Base-by-base conservation (phyloP, 2,797 vertebrate species). In the Fratercula arctica region DNA sequence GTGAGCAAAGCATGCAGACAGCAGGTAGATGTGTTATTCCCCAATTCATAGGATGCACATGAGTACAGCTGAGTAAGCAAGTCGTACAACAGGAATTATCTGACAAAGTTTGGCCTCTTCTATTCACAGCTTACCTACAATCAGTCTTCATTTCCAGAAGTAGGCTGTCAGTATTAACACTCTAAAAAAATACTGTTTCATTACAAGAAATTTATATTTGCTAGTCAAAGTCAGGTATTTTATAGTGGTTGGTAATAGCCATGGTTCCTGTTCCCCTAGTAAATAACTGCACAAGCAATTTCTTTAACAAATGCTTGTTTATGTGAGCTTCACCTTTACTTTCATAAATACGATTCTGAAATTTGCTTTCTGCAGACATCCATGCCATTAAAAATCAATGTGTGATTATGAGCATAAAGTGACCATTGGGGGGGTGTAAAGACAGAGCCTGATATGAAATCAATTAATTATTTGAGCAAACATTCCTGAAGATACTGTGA, bases 401-500 rank as follows among this genome's bases (percentile, higher is more conserved):
- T 48, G 46, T 78, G 79, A 61, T 70, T 87, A 56, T 82, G 60
- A 91, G 61, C 51, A 85, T 56, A 39, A 94, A 76, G 4, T 39
- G 35, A 74, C 63, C 9, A 1, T 60, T 39, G 16, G 25, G 35
- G 39, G 41, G 70, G 26, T n/a, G 43, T 77, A 56, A 95, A 91
- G 53, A 79, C 81, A 80, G 77, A 93, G 83, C 50, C 69, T 59
- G 50, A 57, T 59, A 29, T 3, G 33, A 68, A 94, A 70, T 87
- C 37, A 80, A 56, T 73, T 75, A 39, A 69, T 70, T 83, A 54
- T 95, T 84, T 91, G 75, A 93, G 46, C 78, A 93, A 82, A 84
- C 78, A 66, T 89, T 93, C 60, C 88, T 94, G 90, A 90, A 87
- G 96, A 69, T 97, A 87, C 91, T 91, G 91, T 95, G 95, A 54